Base-by-base conservation (phyloP, 2,113 vertebrate species). In the Scomber scombrus region DNA sequence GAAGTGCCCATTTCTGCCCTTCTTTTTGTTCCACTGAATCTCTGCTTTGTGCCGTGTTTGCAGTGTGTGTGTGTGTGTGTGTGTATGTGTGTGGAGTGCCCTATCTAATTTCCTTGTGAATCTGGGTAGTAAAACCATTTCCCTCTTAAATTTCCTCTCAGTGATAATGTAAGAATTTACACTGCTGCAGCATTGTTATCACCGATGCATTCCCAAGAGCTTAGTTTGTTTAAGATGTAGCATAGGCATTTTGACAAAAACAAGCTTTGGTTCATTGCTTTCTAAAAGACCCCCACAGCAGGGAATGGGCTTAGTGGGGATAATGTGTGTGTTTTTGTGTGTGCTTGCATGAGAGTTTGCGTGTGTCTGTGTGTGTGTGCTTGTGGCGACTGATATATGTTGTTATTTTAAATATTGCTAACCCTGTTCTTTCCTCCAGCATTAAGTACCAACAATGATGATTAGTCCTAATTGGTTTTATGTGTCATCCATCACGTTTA, bases 381-480 rank as follows among this genome's bases (percentile, higher is more conserved):
- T 18, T 82, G 60, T 31, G 65, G 51, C 34, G 16, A 52, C 40
- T 88, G 83, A 91, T 88, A 69, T 85, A 84, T n/a, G 65, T 81
- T 54, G 58, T 76, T 89, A 70, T 89, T 90, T 89, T 76, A 86
- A 89, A 91, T 88, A 88, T 85, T 81, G 87, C 89, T 79, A 81
- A 88, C 81, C 71, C 68, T 12, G 71, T 75, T 84, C 60, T 82
- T 88, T 85, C 83, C 78, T 72, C 62, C 85, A 63, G 75, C 72
- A 80, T 84, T 80, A 85, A 91, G 86, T 66, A 81, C 81, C 77
- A 81, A 91, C 86, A 91, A 89, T 90, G 61, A 89, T 91, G 86
- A 93, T 92, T 84, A 84, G 82, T 85, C 88, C 86, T 87, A 92
- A 92, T 91, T 91, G 88, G 73, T 77, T 91, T 89, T 85, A 85